phyloP scores from a whole-genome alignment of 2,888 invertebrate species.

The Hirtodrosophila alboralis region DNA sequence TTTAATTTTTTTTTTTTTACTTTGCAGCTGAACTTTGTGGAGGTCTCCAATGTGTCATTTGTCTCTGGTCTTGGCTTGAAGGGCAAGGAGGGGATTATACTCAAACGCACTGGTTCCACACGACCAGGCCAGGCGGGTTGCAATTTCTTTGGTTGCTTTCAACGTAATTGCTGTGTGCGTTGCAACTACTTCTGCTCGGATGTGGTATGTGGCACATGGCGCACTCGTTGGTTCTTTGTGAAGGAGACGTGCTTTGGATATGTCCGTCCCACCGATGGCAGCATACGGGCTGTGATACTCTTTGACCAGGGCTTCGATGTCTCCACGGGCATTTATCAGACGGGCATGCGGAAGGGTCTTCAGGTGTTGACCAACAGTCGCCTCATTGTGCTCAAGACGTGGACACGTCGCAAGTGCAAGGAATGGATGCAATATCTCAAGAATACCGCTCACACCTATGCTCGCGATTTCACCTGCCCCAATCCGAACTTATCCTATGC shows the following conservation, averaged over 20 bases:
- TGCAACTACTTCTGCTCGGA: constrained; percentile 92
- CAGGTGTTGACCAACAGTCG: constrained; percentile 94
- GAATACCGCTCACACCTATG: constrained; percentile 88
- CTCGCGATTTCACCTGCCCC: constrained; percentile 90
- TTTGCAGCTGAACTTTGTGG: constrained; percentile 93
- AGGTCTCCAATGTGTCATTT: constrained; percentile 96
- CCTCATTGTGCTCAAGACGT: constrained; percentile 93
- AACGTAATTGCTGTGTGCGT: constrained; percentile 89
- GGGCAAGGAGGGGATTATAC: constrained; percentile 95
- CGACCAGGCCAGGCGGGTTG: constrained; percentile 91
- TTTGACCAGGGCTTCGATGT: constrained; percentile 96
- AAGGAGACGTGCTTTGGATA: constrained; percentile 98
- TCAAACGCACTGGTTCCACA: constrained; percentile 95
- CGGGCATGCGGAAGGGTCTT: constrained; percentile 94
- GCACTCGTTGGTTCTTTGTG: constrained; percentile 94
- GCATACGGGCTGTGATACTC: constrained; percentile 92
- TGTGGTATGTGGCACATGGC: constrained; percentile 91
- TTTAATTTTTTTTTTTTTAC: no score
- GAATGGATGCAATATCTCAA: constrained; percentile 94
- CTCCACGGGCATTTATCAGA: constrained; percentile 93
- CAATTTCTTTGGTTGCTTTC: constrained; percentile 90
- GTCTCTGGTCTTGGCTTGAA: constrained; percentile 94
- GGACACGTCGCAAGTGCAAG: constrained; percentile 93
- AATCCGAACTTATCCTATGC: constrained; percentile 96
- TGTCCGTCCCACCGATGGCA: constrained; percentile 92